phyloP scores from a whole-genome alignment of 1,140 invertebrate genomes.

The Conus ventricosus region DNA sequence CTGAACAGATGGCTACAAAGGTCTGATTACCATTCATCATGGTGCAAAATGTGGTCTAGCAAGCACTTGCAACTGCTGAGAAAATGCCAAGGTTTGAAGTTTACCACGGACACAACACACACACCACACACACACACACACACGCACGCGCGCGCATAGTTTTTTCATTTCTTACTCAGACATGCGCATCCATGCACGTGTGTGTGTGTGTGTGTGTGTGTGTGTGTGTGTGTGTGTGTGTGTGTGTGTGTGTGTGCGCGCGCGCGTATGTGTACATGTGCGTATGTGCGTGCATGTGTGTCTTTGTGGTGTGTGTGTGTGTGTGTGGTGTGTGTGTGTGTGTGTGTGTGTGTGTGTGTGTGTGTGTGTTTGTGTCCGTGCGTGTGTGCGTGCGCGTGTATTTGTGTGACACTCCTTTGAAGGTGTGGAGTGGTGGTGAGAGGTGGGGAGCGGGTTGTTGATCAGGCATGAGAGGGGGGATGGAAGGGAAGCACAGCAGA shows the following conservation, averaged over 20 bases:
- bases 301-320: background rate
- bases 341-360: background rate
- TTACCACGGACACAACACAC: too few relatives aligned
- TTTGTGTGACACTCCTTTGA: background rate
- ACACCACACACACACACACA: too few relatives aligned
- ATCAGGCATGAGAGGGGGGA: too few relatives aligned
- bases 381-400: background rate
- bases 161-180: too few relatives aligned
- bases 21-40: too few relatives aligned
- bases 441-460: too few relatives aligned
- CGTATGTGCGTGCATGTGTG: background rate
- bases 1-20: too few relatives aligned
- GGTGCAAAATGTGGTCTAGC: too few relatives aligned
- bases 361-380: background rate
- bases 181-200: background rate
- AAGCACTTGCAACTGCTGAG: too few relatives aligned
- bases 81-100: too few relatives aligned
- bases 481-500: too few relatives aligned
- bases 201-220: background rate
- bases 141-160: too few relatives aligned
- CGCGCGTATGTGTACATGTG: background rate
- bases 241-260: background rate
- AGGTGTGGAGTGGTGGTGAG: background rate
- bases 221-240: background rate
- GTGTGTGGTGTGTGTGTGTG: background rate